phyloP scores from a whole-genome alignment of 2,888 invertebrate species.

The Melanostoma mellinum region DNA sequence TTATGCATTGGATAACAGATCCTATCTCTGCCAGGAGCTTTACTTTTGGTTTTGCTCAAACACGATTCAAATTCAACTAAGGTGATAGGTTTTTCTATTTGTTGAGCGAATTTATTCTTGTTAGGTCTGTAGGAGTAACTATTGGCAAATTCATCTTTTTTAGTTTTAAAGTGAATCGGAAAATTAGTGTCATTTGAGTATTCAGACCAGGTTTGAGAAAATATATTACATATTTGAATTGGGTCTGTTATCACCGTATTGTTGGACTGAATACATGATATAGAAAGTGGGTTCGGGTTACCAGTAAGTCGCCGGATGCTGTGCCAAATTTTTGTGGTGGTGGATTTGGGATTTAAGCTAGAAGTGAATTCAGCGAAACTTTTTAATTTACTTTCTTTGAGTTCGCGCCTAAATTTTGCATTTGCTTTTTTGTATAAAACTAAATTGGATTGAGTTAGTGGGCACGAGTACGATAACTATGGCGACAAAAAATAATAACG shows the following conservation, averaged over 20 bases:
- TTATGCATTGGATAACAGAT: conserved; percentile 28
- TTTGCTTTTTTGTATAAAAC: conserved; percentile 5
- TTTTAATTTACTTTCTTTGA: conserved; percentile 30
- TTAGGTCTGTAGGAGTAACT: background rate
- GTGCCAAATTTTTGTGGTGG: conserved; percentile 29
- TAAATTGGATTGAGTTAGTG: conserved; percentile 7
- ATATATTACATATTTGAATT: conserved; percentile 15
- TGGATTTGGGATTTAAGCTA: conserved; percentile 19
- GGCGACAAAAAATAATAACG: no score
- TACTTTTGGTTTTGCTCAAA: conserved; percentile 16
- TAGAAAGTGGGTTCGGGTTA: conserved; percentile 2
- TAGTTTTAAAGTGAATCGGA: background rate
- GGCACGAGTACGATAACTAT: no score
- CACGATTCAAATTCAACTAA: conserved; percentile 17
- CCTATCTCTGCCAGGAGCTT: conserved; percentile 28
- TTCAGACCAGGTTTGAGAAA: conserved; percentile 18
- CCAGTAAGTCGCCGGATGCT: conserved; percentile 32
- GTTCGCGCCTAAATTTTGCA: conserved; percentile 8
- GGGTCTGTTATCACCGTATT: conserved; percentile 1
- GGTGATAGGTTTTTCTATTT: conserved; percentile 4
- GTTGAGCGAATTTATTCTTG: background rate
- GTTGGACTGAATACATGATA: background rate
- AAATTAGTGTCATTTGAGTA: conserved; percentile 15
- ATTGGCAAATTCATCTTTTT: conserved; percentile 4
- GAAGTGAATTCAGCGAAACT: conserved; percentile 21